Evolutionary conservation across 2,113 vertebrate genomes (phyloP).

Genomic region (Chaetops frenatus): DNA sequence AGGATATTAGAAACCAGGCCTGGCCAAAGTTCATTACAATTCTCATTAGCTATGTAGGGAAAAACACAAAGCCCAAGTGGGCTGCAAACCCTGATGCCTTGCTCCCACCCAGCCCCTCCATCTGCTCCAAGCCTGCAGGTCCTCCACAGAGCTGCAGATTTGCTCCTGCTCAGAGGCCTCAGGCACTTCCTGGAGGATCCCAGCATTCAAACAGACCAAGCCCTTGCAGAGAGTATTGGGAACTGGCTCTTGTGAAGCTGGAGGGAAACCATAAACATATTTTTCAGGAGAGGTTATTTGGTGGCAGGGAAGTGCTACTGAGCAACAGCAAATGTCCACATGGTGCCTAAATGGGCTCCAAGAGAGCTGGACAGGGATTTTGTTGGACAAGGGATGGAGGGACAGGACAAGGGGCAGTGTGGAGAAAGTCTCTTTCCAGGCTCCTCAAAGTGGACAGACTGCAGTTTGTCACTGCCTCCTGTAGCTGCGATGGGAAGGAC

Average conservation of each 20-base stretch:
- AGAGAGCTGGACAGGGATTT: neutral
- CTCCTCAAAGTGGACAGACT: neutral
- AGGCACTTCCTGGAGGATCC: neutral
- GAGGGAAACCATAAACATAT: neutral
- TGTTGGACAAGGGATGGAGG: neutral
- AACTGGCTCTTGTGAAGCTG: neutral
- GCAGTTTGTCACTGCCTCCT: neutral
- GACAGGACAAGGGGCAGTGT: neutral
- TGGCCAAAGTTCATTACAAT: neutral
- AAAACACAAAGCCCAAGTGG: neutral
- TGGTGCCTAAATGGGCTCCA: neutral
- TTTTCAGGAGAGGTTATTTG: neutral
- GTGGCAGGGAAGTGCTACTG: neutral
- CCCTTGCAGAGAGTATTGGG: rapidly evolving
- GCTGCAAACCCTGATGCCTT: neutral
- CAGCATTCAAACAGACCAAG: neutral
- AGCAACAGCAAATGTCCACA: neutral
- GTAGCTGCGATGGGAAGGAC: neutral
- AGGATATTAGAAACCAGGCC: neutral
- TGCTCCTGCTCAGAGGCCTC: neutral
- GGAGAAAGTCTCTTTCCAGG: neutral
- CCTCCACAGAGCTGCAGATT: neutral
- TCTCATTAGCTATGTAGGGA: neutral
- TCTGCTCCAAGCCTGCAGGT: neutral
- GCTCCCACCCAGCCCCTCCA: neutral